Base-by-base conservation (phyloP, 2,113 vertebrate genomes). In the Pagrus major region DNA sequence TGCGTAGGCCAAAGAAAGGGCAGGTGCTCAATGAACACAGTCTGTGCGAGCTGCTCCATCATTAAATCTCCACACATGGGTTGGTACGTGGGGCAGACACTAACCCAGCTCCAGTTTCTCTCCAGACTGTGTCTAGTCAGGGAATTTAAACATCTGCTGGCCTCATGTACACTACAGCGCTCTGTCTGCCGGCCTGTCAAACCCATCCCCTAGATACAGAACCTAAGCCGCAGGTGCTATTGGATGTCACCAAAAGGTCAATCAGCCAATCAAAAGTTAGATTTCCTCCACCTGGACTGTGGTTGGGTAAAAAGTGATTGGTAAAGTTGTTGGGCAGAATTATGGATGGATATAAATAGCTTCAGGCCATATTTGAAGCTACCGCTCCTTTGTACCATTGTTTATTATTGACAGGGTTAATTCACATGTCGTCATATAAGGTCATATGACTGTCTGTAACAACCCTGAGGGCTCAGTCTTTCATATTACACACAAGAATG, bases 71-170 rank as follows among this genome's bases (percentile, higher is more conserved):
- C 80, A 81, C 89, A 87, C 89, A 52, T 89, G 91, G 82, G 58
- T 56, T 55, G 61, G n/a, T 67, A 58, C 63, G 61, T 4, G 12
- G 21, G 12, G 56, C 80, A 65, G 75, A 82, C 78, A 37, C 71
- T 31, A 52, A 31, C 74, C 59, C 77, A n/a, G 80, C 71, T 60
- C 44, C 66, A 27, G 4, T 71, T 78, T 61, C 67, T 68, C 63
- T 82, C 49, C 75, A 73, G 56, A 73, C 78, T 74, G 44, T 78
- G 73, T 87, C 88, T 76, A 65, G 69, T 87, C 71, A 68, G 80
- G 78, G 83, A 82, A 72, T 86, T 89, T 70, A 67, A 91, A 88
- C 88, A 92, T 91, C 89, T 93, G 90, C 81, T 76, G 0, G 70
- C 75, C 71, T 84, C 85, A 39, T 81, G 90, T 80, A 70, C 56